Evolutionary conservation across 1,140 invertebrate genomes (phyloP), one percentile per base, ranked within the genome.

Genomic region (Scylla paramamosain): DNA sequence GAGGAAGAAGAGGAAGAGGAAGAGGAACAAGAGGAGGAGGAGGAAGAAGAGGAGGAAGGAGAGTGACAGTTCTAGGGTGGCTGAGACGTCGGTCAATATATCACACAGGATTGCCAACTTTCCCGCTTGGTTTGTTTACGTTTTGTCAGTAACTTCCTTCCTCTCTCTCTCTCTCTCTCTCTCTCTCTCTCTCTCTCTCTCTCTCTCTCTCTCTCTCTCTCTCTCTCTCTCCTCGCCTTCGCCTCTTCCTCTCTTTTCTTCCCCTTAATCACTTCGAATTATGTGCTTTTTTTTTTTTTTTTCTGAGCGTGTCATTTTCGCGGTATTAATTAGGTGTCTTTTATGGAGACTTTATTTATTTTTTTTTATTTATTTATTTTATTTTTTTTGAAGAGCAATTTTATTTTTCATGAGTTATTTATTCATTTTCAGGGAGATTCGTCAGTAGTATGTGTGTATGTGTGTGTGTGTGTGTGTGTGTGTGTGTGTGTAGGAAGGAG

Each of bases 101-200:
- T 48, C 89, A 91, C 87, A 32, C 87, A 89, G 89, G 45, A 29
- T 52, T 91, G 89, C 89, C 89, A 91, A 91, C 89, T 28, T 52
- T 46, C 32, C 89, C 89, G 89, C 12, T 32, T 46, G 6, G n/a
- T 88, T 32, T 88, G 31, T 88, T 45, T 88, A 46, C 86, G 29
- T 32, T 88, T 20, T 20, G 12, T 88, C 32, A 20, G 31, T 45
- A 39, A 10, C 52, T 10, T 48, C 28, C 89, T 48, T 52, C 32
- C 45, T 52, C 20, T 91, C 16, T 25, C 32, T 28, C n/a, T 46
- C 2, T 12, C 45, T 25, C 32, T 91, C 16, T 32, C 46, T 91
- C 46, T 91, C 0, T 3, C 28, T 29, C 32, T 12, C 16, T 8
- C n/a, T 91, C 39, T 48, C 25, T 31, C 28, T 86, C 86, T 45